Evolutionary conservation across 2,888 invertebrate genomes (phyloP), one percentile per base, ranked within the genome.

Genomic region (Amblyjoppa proteus): DNA sequence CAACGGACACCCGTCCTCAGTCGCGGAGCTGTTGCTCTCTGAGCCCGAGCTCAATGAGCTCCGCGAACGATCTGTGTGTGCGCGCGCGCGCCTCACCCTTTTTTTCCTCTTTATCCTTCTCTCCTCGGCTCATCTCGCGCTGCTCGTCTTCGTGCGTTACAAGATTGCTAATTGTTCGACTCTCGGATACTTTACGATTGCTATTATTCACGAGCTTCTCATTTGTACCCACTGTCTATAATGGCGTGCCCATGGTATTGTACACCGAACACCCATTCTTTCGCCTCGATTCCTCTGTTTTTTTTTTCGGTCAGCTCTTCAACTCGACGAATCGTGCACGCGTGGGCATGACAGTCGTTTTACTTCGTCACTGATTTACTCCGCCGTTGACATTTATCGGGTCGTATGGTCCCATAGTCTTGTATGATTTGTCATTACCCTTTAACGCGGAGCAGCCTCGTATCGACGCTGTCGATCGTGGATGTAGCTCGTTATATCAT

Each of bases 121-220:
- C 76, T 51, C 34, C 56, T 7, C 71, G 68, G 51, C 34, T 6
- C 61, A 13, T 68, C 56, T 66, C 49, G 51, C 51, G 34, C 91
- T 92, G 89, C 91, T 91, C 84, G 86, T 90, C 58, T 83, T 85
- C 86, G 88, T 88, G 88, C 51, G 84, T 87, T 86, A 90, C 90
- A 88, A 89, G 89, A 90, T 90, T 91, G 90, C 91, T 93, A 93
- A 92, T 92, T 92, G 90, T 92, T 92, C 90, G 89, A 88, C 90
- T 79, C 78, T 64, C 66, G 58, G 89, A 91, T 93, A 90, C 90
- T 93, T 93, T 93, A 93, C 88, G 92, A 91, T 89, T 87, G 87
- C 89, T 89, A 89, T 90, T 87, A 90, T 87, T 91, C 90, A 92
- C 84, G 87, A 88, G 88, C 88, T 75, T 71, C 58, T 13, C 81